Conservation (phyloP, 2,797 vertebrate genomes). For the Pseudochaenichthys georgianus region DNA sequence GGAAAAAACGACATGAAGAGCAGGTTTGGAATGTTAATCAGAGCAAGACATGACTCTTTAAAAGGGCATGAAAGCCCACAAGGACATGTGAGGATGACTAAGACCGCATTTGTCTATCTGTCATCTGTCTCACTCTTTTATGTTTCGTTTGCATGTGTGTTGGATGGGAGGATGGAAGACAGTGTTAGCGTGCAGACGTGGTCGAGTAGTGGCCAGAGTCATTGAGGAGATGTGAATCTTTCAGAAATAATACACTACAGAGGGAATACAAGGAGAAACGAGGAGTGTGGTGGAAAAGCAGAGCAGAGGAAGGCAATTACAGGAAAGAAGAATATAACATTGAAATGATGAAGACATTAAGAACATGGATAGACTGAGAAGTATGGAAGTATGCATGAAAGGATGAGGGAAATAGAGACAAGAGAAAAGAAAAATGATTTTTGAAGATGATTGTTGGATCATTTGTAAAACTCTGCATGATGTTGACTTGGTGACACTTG, state of each 20-base stretch:
- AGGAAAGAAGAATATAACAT: neutral
- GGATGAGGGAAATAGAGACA: neutral
- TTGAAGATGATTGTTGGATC: neutral
- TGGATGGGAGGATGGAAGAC: conserved; percentile 1
- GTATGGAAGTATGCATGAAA: neutral
- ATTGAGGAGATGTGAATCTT: conserved; percentile 40
- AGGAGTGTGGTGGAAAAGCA: neutral
- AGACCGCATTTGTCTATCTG: conserved; percentile 30
- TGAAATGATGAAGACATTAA: neutral
- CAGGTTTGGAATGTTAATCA: conserved; percentile 51
- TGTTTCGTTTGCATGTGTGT: neutral
- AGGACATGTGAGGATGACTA: conserved; percentile 51
- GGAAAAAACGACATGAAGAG: neutral
- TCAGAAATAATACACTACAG: conserved; percentile 32
- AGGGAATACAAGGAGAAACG: neutral
- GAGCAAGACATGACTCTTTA: conserved; percentile 28
- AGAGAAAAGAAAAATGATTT: neutral
- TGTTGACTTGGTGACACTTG: no score
- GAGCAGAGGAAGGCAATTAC: conserved; percentile 3
- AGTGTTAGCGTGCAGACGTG: conserved; percentile 28
- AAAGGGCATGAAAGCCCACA: conserved; percentile 58
- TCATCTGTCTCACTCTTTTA: conserved; percentile 22
- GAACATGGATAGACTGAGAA: neutral
- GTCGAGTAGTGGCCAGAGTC: conserved; percentile 26
- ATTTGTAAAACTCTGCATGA: neutral